phyloP scores from a whole-genome alignment of 2,888 invertebrate genomes.

The Andrena praecox region DNA sequence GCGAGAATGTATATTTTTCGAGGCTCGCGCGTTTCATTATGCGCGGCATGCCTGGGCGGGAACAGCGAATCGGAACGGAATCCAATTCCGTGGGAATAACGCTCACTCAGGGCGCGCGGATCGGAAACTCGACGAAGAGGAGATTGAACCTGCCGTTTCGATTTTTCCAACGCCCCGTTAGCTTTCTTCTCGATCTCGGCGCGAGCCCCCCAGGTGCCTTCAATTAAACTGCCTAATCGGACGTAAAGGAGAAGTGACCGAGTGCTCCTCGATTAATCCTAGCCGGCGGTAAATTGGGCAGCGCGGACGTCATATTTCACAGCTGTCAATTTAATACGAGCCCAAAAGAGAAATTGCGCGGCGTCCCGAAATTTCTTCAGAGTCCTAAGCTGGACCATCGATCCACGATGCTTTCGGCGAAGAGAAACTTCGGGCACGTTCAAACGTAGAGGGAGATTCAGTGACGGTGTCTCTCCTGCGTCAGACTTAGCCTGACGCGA shows the following conservation, averaged over 20 bases:
- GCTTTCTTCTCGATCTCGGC: too few relatives aligned
- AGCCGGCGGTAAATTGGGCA: slow-evolving; percentile 18
- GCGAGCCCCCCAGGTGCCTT: background rate
- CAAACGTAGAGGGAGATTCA: background rate
- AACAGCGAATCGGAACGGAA: slow-evolving; percentile 50
- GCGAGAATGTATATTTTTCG: slow-evolving; percentile 61
- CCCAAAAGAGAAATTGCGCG: slow-evolving; percentile 36
- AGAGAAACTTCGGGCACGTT: slow-evolving; percentile 13
- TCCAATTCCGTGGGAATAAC: slow-evolving; percentile 59
- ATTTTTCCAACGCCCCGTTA: background rate
- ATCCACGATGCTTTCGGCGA: background rate
- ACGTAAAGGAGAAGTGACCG: too few relatives aligned
- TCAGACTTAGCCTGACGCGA: too few relatives aligned
- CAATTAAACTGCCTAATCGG: background rate
- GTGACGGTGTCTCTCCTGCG: too few relatives aligned
- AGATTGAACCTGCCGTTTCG: background rate
- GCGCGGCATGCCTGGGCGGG: slow-evolving; percentile 27
- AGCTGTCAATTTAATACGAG: slow-evolving; percentile 26
- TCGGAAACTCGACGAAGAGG: background rate
- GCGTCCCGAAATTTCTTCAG: slow-evolving; percentile 20
- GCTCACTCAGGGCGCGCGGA: background rate
- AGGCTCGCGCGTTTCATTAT: slow-evolving; percentile 51
- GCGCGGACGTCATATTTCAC: slow-evolving; percentile 19
- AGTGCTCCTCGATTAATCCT: slow-evolving; percentile 11
- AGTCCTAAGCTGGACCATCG: background rate